These are phyloP conservation scores for Lasioglossum malachurum DNA, from an alignment of 2,888 invertebrate genomes.

Conservation along the genomic window DNA sequence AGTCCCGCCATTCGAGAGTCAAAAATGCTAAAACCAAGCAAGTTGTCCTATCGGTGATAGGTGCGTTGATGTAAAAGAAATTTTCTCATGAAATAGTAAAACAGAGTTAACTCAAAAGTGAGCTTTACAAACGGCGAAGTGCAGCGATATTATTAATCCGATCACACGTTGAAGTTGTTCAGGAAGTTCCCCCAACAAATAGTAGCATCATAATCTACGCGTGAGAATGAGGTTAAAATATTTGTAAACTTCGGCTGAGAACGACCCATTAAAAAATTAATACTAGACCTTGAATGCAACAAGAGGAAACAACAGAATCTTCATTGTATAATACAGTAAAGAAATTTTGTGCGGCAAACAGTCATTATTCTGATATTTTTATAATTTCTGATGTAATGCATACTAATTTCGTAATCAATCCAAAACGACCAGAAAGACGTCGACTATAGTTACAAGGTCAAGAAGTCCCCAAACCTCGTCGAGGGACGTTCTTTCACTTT, in stretches of 20 bases:
- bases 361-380: not conserved
- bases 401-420: constrained; percentile 55
- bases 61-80: not conserved
- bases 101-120: not conserved
- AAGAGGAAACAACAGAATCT: not conserved
- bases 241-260: not conserved
- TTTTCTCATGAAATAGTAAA: not conserved
- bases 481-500: constrained; percentile 42
- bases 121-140: not conserved
- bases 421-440: constrained; percentile 26
- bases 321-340: not conserved
- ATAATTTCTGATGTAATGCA: not conserved
- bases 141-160: not conserved
- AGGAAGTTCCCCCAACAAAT: not conserved
- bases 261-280: not conserved
- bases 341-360: not conserved
- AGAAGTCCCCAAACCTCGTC: constrained; percentile 39
- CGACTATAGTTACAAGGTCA: constrained; percentile 43
- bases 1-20: not conserved
- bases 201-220: not conserved
- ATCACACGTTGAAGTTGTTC: not conserved
- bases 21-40: not conserved
- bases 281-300: not conserved
- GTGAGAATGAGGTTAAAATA: not conserved
- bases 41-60: not conserved